phyloP scores from a whole-genome alignment of 1,140 invertebrate species.

The Conus betulinus region DNA sequence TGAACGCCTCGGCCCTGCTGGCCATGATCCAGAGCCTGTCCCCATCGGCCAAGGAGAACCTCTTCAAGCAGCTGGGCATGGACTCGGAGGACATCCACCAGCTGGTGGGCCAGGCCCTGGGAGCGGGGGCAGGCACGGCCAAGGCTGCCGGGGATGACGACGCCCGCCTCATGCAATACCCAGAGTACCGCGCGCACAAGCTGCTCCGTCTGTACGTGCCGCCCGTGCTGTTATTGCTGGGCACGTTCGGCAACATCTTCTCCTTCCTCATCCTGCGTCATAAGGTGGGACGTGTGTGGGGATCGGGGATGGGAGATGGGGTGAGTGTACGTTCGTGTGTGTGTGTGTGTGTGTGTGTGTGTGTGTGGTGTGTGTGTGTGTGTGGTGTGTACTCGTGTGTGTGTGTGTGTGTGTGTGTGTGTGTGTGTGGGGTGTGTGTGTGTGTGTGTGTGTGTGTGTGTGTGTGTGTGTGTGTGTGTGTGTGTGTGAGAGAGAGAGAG shows the following conservation, averaged over 20 bases:
- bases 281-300: slow-evolving; percentile 19
- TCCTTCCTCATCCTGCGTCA: slow-evolving; percentile 63
- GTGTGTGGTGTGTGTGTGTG: too few species aligned
- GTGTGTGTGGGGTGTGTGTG: background rate
- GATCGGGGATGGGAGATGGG: background rate
- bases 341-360: too few species aligned
- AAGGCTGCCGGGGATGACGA: background rate
- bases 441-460: background rate
- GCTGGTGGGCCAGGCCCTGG: slow-evolving; percentile 2
- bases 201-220: slow-evolving; percentile 62
- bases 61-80: slow-evolving; percentile 30
- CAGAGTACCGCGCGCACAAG: slow-evolving; percentile 60
- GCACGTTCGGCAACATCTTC: slow-evolving; percentile 71
- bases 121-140: too few species aligned
- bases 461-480: slow-evolving; percentile 7
- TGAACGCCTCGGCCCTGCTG: slow-evolving; percentile 34
- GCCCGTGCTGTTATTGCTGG: slow-evolving; percentile 65
- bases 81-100: slow-evolving; percentile 13
- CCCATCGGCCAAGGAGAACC: slow-evolving; percentile 12
- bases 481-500: too few species aligned
- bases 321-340: too few species aligned
- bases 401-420: too few species aligned
- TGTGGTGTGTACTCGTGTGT: too few species aligned
- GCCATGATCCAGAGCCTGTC: slow-evolving; percentile 30
- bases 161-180: slow-evolving; percentile 44